Evolutionary conservation across 2,888 invertebrate genomes (phyloP).

Genomic region (Corythucha ciliata): DNA sequence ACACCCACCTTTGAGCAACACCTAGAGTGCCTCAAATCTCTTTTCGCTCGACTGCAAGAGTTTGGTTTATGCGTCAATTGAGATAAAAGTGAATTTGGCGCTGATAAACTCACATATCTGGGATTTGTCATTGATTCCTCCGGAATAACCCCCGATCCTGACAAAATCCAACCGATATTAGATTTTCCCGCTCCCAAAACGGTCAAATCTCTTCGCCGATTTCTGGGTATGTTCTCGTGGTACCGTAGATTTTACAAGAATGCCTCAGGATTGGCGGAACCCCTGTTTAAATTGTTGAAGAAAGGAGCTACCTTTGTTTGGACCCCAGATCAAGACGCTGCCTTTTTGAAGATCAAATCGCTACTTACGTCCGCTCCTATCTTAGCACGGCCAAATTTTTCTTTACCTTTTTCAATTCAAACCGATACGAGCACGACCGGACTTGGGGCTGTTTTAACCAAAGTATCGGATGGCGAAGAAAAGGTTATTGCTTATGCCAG

Average conservation of each 20-base stretch:
- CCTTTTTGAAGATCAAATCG: constrained; percentile 16
- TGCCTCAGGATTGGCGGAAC: constrained; percentile 28
- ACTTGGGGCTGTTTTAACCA: constrained; percentile 30
- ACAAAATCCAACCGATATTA: constrained; percentile 9
- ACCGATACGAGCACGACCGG: constrained; percentile 27
- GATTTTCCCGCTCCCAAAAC: constrained; percentile 17
- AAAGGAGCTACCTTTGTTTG: constrained; percentile 21
- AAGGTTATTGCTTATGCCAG: constrained; percentile 34
- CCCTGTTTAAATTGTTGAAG: constrained; percentile 31
- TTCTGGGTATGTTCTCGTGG: constrained; percentile 26
- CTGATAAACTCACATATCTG: constrained; percentile 11
- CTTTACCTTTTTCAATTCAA: constrained; percentile 19
- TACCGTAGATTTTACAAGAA: constrained; percentile 34
- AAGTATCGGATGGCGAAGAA: constrained; percentile 29
- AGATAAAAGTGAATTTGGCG: constrained; percentile 12
- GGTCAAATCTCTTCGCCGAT: constrained; percentile 15
- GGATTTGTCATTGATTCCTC: constrained; percentile 9
- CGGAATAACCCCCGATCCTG: constrained; percentile 17
- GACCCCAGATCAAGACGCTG: constrained; percentile 8
- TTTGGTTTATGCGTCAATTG: constrained; percentile 1
- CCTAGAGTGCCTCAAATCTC: not conserved
- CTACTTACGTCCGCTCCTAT: constrained; percentile 23
- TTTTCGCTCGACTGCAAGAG: constrained; percentile 3
- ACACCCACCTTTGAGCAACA: constrained; percentile 8
- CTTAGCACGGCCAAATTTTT: constrained; percentile 27